Evolutionary conservation across 2,113 vertebrate species (phyloP), one percentile per base, ranked within the genome.

Genomic region (Piliocolobus tephrosceles): DNA sequence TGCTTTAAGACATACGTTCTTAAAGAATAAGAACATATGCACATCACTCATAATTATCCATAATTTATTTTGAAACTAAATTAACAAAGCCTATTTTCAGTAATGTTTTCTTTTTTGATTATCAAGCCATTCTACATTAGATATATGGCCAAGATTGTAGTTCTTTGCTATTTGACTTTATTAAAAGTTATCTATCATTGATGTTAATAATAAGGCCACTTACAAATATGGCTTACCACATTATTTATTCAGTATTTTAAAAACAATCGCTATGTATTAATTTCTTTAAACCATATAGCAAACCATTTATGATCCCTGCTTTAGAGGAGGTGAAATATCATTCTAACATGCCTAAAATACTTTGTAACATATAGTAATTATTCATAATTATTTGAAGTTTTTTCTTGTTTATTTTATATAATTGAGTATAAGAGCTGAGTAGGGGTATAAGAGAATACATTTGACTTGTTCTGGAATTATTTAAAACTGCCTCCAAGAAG

Each of bases 101-200:
- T 88, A 76, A 90, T 95, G 82, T 95, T 95, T 92, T 87, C 17
- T 97, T 72, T 23, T 30, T 97, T 94, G 85, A 97, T 97, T 97
- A 97, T 81, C 97, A 87, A 92, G 40, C 92, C 57, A 57, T 75
- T 96, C 82, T 97, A 83, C 61, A 76, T 98, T 95, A 97, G 83
- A 94, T 96, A 92, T 93, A 92, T 91, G 89, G 61, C 98, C 92
- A 96, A 95, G 94, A 95, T 88, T 97, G 32, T 95, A 97, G 95
- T 97, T 97, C 87, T 92, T 95, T 98, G 73, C 92, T 97, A 23
- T 95, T 97, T 97, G 90, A 72, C 81, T 97, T 97, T 78, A 72
- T 97, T 97, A 96, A 97, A 97, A 97, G 92, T 97, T 97, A 43
- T n/a, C 47, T 80, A 9, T 55, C 66, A 32, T 93, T 82, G 43